Base-by-base conservation (phyloP, 2,113 vertebrate species). In the Solea solea region DNA sequence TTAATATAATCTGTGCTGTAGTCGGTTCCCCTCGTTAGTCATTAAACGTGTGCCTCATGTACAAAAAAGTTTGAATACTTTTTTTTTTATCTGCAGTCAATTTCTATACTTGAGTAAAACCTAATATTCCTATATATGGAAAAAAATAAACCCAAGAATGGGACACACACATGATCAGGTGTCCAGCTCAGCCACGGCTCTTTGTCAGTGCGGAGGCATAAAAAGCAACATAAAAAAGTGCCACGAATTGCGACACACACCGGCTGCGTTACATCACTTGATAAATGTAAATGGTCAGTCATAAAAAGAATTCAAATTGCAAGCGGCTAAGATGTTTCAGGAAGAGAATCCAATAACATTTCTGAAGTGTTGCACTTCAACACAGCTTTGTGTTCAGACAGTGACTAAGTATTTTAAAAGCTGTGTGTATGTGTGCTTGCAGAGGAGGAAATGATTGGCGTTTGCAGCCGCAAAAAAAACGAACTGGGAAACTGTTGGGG, bases 1-100 rank as follows among this genome's bases (percentile, higher is more conserved):
- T 64, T 7, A 73, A 64, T 45, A 56, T 64, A 39, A 60, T 62
- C 11, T 56, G n/a, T 59, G 8, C 6, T 60, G 10, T 57, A 40
- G 15, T 57, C 28, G 13, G 28, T 57, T 56, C 28, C n/a, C n/a
- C n/a, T n/a, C 78, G 39, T 52, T 56, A 40, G 13, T 60, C 12
- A 62, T 61, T 72, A 52, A 64, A 57, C 12, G 34, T 70, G 3
- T 66, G 25, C 28, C 13, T 34, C 14, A 44, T 50, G 28, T 57
- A 53, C 55, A 69, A 51, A 25, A 1, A 8, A 12, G 45, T 27
- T 63, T 53, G 34, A 34, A 34, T 21, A 21, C 21, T 21, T 34
- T 34, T 34, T 34, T 34, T 34, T 34, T 34, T 34, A 28, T 64
- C 25, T 66, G 15, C 48, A 42, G 45, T 7, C 10, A 3, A 4